Evolutionary conservation across 2,797 vertebrate genomes (phyloP).

Genomic region (Alauda arvensis): DNA sequence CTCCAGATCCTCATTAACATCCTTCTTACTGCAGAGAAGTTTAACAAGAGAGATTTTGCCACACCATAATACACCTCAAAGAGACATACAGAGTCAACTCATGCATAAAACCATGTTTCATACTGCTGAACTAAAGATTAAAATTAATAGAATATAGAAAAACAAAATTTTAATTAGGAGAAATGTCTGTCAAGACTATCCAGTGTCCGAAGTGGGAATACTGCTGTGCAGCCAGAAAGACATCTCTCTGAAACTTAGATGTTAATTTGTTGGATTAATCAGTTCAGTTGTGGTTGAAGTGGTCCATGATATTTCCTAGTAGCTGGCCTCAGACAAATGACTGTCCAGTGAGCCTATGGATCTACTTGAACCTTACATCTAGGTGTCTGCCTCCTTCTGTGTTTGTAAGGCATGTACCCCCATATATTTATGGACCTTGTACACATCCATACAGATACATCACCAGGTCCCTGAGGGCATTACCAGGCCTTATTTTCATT

Average conservation of each 20-base stretch:
- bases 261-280: neutral
- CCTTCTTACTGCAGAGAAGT: neutral
- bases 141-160: neutral
- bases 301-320: neutral
- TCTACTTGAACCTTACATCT: neutral
- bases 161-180: neutral
- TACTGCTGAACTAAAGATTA: neutral
- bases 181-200: neutral
- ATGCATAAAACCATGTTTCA: neutral
- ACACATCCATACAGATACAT: neutral
- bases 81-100: neutral
- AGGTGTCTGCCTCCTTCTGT: neutral
- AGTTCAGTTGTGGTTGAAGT: neutral
- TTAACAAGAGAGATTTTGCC: neutral
- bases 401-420: neutral
- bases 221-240: neutral
- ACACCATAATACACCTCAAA: neutral
- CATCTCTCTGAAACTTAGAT: neutral
- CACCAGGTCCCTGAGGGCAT: neutral
- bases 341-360: neutral
- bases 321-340: neutral
- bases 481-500: neutral
- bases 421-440: neutral
- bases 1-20: slow-evolving; percentile 17
- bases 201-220: neutral